Percentiles rank a stretch among this genome's conserved stretches.
Conservation (phyloP, 2,888 invertebrate species). For the Eilema griseolum region DNA sequence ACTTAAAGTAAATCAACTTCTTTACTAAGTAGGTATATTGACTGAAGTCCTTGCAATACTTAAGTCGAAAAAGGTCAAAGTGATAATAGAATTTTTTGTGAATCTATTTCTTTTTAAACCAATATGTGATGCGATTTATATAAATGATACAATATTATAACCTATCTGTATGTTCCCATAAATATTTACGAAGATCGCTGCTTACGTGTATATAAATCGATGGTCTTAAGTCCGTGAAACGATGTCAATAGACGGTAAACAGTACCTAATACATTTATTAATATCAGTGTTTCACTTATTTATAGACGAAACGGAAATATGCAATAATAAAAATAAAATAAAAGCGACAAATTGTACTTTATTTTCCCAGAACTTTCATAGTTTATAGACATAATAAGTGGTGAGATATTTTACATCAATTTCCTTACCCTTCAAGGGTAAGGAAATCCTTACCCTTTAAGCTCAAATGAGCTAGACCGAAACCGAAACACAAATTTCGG, state of each 20-base stretch:
- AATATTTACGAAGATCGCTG: background rate
- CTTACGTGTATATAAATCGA: background rate
- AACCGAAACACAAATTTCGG: no score
- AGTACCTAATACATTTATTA: background rate
- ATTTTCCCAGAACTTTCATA: background rate
- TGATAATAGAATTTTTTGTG: background rate
- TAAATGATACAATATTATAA: no score
- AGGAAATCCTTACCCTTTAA: no score
- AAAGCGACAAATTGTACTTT: background rate
- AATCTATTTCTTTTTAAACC: background rate
- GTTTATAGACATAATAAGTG: no score
- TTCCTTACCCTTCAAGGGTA: no score
- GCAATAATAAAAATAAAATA: background rate
- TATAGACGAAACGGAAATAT: background rate
- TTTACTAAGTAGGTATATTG: background rate
- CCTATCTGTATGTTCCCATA: background rate
- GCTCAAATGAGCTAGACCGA: no score
- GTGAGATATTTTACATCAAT: no score
- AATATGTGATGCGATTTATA: no score
- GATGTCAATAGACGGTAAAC: background rate
- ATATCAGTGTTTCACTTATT: background rate
- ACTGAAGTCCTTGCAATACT: background rate
- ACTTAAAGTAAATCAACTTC: background rate
- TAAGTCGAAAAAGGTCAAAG: background rate
- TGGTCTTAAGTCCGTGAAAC: background rate